A percentile compares a stretch with the other conserved stretches of the same genome.
Conservation (phyloP, 2,113 vertebrate genomes). For the Colaptes auratus region DNA sequence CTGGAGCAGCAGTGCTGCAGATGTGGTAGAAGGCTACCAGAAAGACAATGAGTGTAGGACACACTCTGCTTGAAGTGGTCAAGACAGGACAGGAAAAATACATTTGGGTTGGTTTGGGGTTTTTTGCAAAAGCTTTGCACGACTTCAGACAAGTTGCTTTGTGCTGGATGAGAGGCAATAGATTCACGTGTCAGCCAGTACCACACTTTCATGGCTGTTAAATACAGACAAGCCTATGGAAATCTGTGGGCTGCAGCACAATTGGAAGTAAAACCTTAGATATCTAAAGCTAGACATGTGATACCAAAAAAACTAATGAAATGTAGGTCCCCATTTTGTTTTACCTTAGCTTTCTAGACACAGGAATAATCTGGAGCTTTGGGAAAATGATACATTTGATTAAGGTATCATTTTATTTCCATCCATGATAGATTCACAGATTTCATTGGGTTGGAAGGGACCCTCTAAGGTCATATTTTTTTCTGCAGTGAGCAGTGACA, state of each 20-base stretch:
- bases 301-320: neutral
- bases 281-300: neutral
- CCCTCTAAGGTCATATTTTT: too few relatives aligned
- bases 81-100: neutral
- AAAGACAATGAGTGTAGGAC: accelerated
- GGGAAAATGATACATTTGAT: neutral
- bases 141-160: neutral
- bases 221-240: neutral
- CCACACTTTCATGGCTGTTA: neutral
- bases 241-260: neutral
- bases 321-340: neutral
- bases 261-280: neutral
- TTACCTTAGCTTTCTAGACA: neutral
- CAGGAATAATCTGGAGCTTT: neutral
- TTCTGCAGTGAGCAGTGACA: too few relatives aligned
- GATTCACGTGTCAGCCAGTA: too few relatives aligned
- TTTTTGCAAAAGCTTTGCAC: neutral
- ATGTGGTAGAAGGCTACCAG: neutral
- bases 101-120: too few relatives aligned
- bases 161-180: neutral
- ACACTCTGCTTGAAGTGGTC: neutral
- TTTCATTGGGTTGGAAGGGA: too few relatives aligned
- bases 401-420: neutral
- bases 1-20: neutral
- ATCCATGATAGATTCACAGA: neutral